phyloP scores from a whole-genome alignment of 1,140 invertebrate genomes.

The Cotesia vestalis region DNA sequence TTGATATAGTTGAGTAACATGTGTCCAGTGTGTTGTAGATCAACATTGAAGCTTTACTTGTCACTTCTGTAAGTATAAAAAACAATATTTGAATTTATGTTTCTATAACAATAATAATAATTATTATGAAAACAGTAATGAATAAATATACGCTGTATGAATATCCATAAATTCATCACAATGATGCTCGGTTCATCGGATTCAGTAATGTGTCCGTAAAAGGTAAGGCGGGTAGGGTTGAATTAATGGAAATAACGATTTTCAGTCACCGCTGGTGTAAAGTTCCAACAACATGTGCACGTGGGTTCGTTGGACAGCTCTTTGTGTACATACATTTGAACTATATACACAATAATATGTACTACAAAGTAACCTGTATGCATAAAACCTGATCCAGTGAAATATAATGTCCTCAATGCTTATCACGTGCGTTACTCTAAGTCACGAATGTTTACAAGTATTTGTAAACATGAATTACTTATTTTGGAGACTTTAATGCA shows the following conservation, averaged over 20 bases:
- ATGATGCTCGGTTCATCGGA: conserved; percentile 37
- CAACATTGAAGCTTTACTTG: neutral
- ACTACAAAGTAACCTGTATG: neutral
- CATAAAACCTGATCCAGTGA: neutral
- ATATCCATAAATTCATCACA: too few relatives aligned
- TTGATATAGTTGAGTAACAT: neutral
- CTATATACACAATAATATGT: too few relatives aligned
- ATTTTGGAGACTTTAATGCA: conserved; percentile 22
- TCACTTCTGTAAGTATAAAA: conserved; percentile 8
- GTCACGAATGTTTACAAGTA: neutral
- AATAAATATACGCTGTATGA: too few relatives aligned
- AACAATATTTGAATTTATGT: too few relatives aligned
- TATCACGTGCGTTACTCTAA: neutral
- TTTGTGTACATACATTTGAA: conserved; percentile 6
- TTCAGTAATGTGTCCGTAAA: too few relatives aligned
- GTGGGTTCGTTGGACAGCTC: conserved; percentile 41
- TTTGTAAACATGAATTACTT: conserved; percentile 7
- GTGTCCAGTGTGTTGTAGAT: conserved; percentile 6
- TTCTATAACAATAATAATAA: too few relatives aligned
- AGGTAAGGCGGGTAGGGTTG: conserved; percentile 31
- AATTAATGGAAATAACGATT: conserved; percentile 57
- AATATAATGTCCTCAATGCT: neutral
- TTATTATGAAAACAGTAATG: too few relatives aligned
- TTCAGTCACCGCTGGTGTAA: conserved; percentile 50
- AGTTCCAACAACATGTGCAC: conserved; percentile 42